These are phyloP conservation scores for Echiichthys vipera DNA, from an alignment of 2,797 vertebrate species.

Conservation along the genomic window DNA sequence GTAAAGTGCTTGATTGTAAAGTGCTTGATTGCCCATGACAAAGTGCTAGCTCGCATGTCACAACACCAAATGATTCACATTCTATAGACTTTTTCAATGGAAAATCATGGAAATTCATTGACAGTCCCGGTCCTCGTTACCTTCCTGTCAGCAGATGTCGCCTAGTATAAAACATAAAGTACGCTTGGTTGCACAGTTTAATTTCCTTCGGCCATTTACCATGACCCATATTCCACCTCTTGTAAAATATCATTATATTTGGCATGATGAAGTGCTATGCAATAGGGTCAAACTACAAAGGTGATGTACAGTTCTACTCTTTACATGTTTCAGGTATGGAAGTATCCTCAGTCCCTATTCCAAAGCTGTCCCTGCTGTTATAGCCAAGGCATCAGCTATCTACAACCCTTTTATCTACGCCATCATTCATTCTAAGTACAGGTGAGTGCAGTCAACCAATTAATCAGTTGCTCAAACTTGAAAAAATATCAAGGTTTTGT, in stretches of 20 bases:
- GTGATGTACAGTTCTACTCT: conserved; percentile 6
- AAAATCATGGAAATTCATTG: no score
- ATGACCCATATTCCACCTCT: conserved; percentile 9
- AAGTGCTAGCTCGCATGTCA: no score
- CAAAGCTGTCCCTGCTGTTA: conserved; percentile 91
- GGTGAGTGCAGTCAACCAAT: conserved; percentile 72
- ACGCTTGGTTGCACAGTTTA: conserved; percentile 15
- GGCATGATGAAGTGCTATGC: conserved; percentile 17
- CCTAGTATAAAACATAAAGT: conserved; percentile 13
- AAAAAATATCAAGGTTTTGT: conserved; percentile 7
- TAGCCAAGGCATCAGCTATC: conserved; percentile 92
- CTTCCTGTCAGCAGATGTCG: no score
- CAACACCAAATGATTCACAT: no score
- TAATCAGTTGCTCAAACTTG: not conserved
- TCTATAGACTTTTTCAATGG: no score
- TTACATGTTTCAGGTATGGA: conserved; percentile 81
- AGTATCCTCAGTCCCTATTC: conserved; percentile 88
- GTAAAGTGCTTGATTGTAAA: no score
- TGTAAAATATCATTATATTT: conserved; percentile 4
- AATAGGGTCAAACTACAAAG: not conserved
- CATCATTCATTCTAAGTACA: conserved; percentile 93
- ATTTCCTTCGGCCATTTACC: conserved; percentile 28
- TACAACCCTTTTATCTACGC: conserved; percentile 95
- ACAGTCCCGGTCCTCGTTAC: no score
- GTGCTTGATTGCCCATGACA: no score